These are phyloP conservation scores for Odontothrips loti DNA, from an alignment of 2,888 invertebrate species.

Conservation along the genomic window DNA sequence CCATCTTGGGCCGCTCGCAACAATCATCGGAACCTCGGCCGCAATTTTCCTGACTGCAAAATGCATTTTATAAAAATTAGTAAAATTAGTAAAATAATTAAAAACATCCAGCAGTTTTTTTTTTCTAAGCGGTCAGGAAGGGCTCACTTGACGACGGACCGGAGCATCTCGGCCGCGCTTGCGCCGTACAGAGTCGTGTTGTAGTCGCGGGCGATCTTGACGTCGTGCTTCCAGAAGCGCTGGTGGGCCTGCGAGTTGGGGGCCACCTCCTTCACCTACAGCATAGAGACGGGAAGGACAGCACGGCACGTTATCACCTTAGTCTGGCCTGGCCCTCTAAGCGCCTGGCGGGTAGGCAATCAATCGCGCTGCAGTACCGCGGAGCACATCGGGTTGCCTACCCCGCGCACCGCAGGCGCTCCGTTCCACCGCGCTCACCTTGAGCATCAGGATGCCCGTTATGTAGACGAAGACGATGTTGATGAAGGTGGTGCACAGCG, in stretches of 20 bases:
- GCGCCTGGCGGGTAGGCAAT: not conserved
- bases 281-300: not conserved
- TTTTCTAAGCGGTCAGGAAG: not conserved
- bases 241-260: conserved; percentile 40
- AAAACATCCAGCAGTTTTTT: not conserved
- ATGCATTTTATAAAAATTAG: not conserved
- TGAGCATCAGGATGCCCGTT: conserved; percentile 65
- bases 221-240: conserved; percentile 61
- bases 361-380: not conserved
- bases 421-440: conserved; percentile 50
- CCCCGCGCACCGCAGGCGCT: not conserved
- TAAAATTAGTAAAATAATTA: not conserved
- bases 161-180: not conserved
- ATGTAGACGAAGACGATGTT: conserved; percentile 70
- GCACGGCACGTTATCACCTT: too few species aligned
- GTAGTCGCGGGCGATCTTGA: conserved; percentile 57
- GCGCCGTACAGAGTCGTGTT: conserved; percentile 49
- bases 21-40: not conserved
- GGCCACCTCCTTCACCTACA: conserved; percentile 50
- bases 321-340: not conserved
- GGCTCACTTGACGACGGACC: not conserved
- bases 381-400: too few species aligned
- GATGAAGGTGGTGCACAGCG: conserved; percentile 65
- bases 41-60: not conserved
- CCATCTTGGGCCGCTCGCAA: not conserved